Conservation (phyloP, 1,140 invertebrate species). For the Drosophila virilis region DNA sequence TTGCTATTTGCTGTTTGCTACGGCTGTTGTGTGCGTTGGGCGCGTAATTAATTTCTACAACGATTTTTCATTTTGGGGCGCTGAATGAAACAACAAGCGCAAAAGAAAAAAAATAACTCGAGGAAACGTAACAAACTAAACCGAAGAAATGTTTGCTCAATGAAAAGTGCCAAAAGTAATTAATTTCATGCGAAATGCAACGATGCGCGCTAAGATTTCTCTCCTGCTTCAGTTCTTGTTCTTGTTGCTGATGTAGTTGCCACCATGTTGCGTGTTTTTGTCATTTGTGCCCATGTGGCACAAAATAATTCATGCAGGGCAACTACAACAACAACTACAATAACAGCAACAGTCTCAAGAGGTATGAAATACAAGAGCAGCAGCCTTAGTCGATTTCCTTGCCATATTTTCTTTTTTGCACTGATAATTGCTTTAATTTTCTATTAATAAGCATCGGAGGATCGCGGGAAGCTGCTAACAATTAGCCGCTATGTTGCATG, state of each 20-base stretch:
- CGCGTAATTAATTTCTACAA: slow-evolving; percentile 81
- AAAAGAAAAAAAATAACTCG: slow-evolving; percentile 7
- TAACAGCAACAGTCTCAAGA: slow-evolving; percentile 12
- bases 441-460: slow-evolving; percentile 73
- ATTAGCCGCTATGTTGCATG: slow-evolving; percentile 80
- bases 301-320: slow-evolving; percentile 71
- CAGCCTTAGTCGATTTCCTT: slow-evolving; percentile 66
- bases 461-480: slow-evolving; percentile 74
- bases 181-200: slow-evolving; percentile 82
- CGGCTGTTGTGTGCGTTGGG: slow-evolving; percentile 45
- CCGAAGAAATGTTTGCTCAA: slow-evolving; percentile 79
- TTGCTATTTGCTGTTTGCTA: not conserved
- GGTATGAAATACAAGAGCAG: slow-evolving; percentile 19
- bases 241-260: slow-evolving; percentile 30
- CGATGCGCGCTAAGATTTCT: slow-evolving; percentile 58
- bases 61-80: slow-evolving; percentile 72
- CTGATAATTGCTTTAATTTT: slow-evolving; percentile 83
- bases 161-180: slow-evolving; percentile 83
- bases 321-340: slow-evolving; percentile 5
- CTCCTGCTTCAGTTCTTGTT: slow-evolving; percentile 4
- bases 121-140: slow-evolving; percentile 10
- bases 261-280: slow-evolving; percentile 63
- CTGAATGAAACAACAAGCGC: slow-evolving; percentile 66
- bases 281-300: slow-evolving; percentile 65
- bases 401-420: slow-evolving; percentile 59